These are phyloP conservation scores for Stramonita haemastoma DNA, from an alignment of 2,888 invertebrate species.

Conservation along the genomic window DNA sequence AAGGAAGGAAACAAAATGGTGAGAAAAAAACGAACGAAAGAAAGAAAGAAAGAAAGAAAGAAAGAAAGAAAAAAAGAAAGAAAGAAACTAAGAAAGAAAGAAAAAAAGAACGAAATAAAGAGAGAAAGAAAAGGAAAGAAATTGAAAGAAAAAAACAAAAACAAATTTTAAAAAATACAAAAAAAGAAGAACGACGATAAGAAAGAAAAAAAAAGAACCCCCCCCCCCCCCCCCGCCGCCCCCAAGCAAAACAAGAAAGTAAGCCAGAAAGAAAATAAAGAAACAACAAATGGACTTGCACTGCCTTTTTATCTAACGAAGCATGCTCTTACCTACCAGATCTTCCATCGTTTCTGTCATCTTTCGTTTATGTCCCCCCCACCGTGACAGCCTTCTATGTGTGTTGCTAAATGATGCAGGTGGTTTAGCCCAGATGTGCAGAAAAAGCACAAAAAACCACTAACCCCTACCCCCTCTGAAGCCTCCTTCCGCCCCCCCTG, in stretches of 20 bases:
- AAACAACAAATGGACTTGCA: too few species aligned
- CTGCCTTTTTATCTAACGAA: too few species aligned
- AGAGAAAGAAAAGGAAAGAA: neutral
- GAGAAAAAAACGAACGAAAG: neutral
- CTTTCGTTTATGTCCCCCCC: too few species aligned
- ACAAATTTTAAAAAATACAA: neutral
- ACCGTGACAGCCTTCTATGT: too few species aligned
- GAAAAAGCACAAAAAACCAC: too few species aligned
- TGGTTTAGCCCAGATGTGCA: too few species aligned
- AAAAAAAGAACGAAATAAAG: neutral
- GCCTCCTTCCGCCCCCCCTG: too few species aligned
- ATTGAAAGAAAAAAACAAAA: neutral
- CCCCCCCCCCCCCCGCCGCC: too few species aligned
- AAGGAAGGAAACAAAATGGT: neutral
- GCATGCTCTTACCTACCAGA: too few species aligned
- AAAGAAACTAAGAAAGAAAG: neutral
- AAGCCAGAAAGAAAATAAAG: neutral
- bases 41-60: neutral
- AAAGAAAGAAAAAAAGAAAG: neutral
- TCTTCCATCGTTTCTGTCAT: too few species aligned
- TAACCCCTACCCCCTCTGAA: too few species aligned
- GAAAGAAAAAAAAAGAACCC: neutral
- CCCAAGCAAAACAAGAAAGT: neutral
- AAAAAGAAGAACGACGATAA: neutral
- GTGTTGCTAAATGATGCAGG: too few species aligned